Base-by-base conservation (phyloP, 2,888 invertebrate species). In the Ophion costatus region DNA sequence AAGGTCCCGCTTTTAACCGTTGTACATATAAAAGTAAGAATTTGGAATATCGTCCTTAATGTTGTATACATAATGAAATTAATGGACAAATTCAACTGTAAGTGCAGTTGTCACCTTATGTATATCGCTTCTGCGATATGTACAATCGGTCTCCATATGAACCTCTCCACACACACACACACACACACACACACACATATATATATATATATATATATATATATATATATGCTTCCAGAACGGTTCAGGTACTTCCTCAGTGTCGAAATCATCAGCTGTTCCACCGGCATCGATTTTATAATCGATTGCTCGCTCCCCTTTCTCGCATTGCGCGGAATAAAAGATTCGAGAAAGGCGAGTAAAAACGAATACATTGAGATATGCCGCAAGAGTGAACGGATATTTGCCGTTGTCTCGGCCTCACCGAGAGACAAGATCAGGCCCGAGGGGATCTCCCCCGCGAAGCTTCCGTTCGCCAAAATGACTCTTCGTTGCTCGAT, bases 331-430 rank as follows among this genome's bases (percentile, higher is more conserved):
- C 5, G 17, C 9, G n/a, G 61, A 77, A 84, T 73, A 45, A 80
- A 57, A 73, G 71, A 63, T 57, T 73, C 71, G 75, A 66, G 83
- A 80, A 80, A 76, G 80, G 83, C 75, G 76, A 71, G 74, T 74
- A 78, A 74, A 73, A 78, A 69, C 73, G 61, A 20, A 67, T 51
- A 56, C n/a, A 75, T 64, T 17, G 71, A 70, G 74, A 38, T 73
- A 77, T 73, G 73, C 80, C 67, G 80, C 67, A 83, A 83, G 51
- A 83, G 83, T 76, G 83, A 80, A 80, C 45, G 83, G 83, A 67
- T 64, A 69, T 77, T 84, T 22, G 66, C 59, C 71, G 56, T 59
- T 74, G 75, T 79, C 73, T 20, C 67, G 73, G 59, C 42, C 22
- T 59, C 59, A 63, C 71, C 71, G 45, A 4, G 45, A n/a, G 29